A percentile compares a stretch with the other conserved stretches of the same genome.
Evolutionary conservation across 1,140 invertebrate species (phyloP).

Genomic region (Ylistrum balloti): DNA sequence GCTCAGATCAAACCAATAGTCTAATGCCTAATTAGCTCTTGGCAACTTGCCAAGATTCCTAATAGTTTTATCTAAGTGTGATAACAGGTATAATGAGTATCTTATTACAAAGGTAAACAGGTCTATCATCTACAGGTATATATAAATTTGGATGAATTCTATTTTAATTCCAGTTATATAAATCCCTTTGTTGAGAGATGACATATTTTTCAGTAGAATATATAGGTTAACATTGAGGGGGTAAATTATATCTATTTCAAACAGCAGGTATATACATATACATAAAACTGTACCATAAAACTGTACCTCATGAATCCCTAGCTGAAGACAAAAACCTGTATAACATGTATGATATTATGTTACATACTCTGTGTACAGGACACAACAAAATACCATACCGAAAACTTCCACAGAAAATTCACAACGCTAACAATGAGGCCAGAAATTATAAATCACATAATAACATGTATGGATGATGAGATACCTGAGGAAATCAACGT

Average conservation of each 20-base stretch:
- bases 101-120: not conserved
- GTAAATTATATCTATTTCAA: too few relatives aligned
- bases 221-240: too few relatives aligned
- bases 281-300: too few relatives aligned
- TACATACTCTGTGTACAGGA: not conserved
- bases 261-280: too few relatives aligned
- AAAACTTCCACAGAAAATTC: not conserved
- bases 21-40: conserved; percentile 34
- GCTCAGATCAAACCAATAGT: not conserved
- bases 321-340: too few relatives aligned
- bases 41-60: not conserved
- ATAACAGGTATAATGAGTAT: not conserved
- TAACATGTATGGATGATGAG: not conserved
- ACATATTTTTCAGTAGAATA: too few relatives aligned
- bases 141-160: not conserved
- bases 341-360: not conserved
- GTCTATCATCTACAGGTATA: not conserved
- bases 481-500: not conserved
- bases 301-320: too few relatives aligned
- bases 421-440: not conserved
- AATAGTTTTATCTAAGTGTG: not conserved
- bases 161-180: not conserved
- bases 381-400: not conserved
- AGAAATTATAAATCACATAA: not conserved
- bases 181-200: not conserved